Evolutionary conservation across 1,140 invertebrate genomes (phyloP).

Genomic region (Heliconius hermathena): DNA sequence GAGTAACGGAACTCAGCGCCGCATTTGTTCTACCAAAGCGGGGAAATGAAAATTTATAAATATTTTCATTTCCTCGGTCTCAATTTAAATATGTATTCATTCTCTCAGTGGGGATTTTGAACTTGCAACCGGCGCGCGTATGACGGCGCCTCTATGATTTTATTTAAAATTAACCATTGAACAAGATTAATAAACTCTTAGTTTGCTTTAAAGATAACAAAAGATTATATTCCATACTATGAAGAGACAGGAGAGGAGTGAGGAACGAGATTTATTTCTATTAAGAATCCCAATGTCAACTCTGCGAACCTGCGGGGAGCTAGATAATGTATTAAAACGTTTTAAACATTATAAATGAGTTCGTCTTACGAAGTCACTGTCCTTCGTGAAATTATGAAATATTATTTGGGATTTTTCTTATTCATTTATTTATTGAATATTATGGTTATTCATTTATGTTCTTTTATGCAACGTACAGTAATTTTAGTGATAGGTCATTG

Average conservation of each 20-base stretch:
- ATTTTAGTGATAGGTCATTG: too few species aligned
- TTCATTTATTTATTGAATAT: not conserved
- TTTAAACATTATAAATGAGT: slow-evolving; percentile 11
- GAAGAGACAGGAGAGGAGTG: not conserved
- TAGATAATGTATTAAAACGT: slow-evolving; percentile 15
- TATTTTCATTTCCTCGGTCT: too few species aligned
- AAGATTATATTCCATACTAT: not conserved
- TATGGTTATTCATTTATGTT: not conserved
- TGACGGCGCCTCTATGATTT: too few species aligned
- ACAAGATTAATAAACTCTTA: not conserved
- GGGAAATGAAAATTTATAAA: too few species aligned
- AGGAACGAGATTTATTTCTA: slow-evolving; percentile 6
- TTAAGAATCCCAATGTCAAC: slow-evolving; percentile 6
- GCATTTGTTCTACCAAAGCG: too few species aligned
- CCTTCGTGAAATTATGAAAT: not conserved
- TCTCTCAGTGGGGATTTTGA: too few species aligned
- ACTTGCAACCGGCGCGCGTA: too few species aligned
- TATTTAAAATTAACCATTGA: not conserved
- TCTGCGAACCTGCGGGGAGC: slow-evolving; percentile 9
- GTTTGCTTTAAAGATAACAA: not conserved
- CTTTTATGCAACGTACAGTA: too few species aligned
- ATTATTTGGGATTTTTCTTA: not conserved
- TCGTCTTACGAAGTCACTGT: not conserved
- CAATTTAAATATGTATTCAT: too few species aligned
- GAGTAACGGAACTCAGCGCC: too few species aligned